Percentiles rank a stretch among this genome's conserved stretches.
Evolutionary conservation across 2,888 invertebrate genomes (phyloP).

Genomic region (Digitonthophagus gazella): DNA sequence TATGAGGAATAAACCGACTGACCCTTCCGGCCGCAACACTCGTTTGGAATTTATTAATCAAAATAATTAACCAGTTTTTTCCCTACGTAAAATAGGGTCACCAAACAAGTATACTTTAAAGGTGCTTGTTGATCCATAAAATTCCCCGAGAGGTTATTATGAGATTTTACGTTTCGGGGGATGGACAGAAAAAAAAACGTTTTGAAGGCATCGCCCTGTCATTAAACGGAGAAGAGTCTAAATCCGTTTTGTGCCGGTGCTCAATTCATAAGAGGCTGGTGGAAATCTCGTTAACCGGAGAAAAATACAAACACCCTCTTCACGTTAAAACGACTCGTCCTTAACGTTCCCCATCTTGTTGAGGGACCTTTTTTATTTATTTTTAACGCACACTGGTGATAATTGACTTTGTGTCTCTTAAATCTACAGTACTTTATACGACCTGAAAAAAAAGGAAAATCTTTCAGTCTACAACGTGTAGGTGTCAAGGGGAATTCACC

Average conservation of each 20-base stretch:
- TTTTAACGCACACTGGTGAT: conserved; percentile 5
- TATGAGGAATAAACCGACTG: neutral
- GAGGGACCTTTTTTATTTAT: neutral
- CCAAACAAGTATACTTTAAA: neutral
- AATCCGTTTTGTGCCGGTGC: conserved; percentile 38
- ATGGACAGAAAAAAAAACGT: conserved; percentile 5
- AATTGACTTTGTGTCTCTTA: neutral
- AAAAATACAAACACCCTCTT: conserved; percentile 50
- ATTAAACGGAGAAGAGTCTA: conserved; percentile 36
- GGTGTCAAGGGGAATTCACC: conserved; percentile 18
- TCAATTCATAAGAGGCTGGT: conserved; percentile 10
- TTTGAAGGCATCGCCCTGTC: conserved; percentile 25
- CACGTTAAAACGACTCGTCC: conserved; percentile 28
- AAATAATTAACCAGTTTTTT: conserved; percentile 4
- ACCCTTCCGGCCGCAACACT: neutral
- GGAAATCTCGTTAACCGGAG: conserved; percentile 47
- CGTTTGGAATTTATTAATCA: neutral
- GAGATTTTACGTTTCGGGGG: conserved; percentile 22
- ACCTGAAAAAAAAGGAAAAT: neutral
- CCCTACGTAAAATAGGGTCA: neutral
- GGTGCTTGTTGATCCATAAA: conserved; percentile 19
- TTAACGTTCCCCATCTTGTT: conserved; percentile 14
- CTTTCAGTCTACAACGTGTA: neutral
- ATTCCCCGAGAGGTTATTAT: conserved; percentile 23
- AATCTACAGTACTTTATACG: neutral